Base-by-base conservation (phyloP, 2,113 vertebrate genomes). In the Meleagris gallopavo region DNA sequence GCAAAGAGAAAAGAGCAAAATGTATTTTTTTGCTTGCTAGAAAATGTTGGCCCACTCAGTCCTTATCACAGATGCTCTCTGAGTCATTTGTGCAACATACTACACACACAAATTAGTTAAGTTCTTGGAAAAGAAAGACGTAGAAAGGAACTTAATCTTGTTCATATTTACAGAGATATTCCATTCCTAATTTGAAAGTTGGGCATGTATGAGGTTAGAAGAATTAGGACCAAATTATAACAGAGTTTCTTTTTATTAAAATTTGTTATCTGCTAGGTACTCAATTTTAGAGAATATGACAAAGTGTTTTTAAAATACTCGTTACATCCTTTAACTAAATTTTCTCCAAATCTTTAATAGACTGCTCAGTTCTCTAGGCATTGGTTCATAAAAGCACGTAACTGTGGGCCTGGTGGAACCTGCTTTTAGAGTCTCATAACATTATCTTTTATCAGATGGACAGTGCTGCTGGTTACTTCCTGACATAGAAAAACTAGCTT, bases 1-100 rank as follows among this genome's bases (percentile, higher is more conserved):
- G 14, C 60, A 55, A 94, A 94, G 16, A 71, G 83, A 96, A 96
- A 96, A 93, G 94, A 93, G 92, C 94, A 94, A 94, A 94, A 83
- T 80, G 36, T 92, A 57, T 58, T 89, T 71, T 82, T 88, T 77
- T 92, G 73, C 82, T 94, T 70, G 82, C 80, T 76, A 79, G 19
- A 87, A 96, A 95, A 85, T 85, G 71, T 92, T 96, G 87, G 66
- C 87, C 86, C 52, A 87, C 95, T 93, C 84, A 82, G 24, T 83
- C 70, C 75, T 93, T 80, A 92, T 55, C 87, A 77, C 94, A 96
- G 91, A 95, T 95, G 93, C 87, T 96, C 66, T 48, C 62, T 29
- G 86, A 97, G 82, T 96, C 81, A 95, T 74, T 95, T 89, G 13
- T 86, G 19, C 84, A 91, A 91, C 79, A 83, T 46, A 50, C 32